Base-by-base conservation (phyloP, 1,140 invertebrate genomes). In the Macrotrachela quadricornifera region DNA sequence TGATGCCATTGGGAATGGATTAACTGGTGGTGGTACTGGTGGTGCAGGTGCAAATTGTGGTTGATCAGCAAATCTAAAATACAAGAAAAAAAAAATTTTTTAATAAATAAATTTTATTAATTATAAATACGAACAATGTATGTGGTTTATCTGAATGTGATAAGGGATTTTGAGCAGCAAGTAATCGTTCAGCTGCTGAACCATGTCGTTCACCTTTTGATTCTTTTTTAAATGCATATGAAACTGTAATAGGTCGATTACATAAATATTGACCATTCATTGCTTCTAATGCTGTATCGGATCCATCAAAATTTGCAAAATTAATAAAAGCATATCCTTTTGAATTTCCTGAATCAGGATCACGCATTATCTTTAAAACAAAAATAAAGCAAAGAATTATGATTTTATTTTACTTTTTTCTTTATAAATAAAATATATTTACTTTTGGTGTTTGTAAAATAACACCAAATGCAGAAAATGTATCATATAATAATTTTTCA, bases 261-360 rank as follows among this genome's bases (percentile, higher is more conserved):
- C 94, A 97, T 2, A 99, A 71, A 69, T 95, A 97, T 64, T 99
- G 94, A 9, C 92, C 92, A 67, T 99, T 97, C 94, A 99, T 99
- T 0, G 94, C 92, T 69, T 97, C 92, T 61, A 96, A 94, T 0
- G 90, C 85, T 0, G 91, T 88, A 71, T 99, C 94, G 1, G 90
- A 92, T 0, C 94, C 91, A 66, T 97, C 92, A 68, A 99, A 99
- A 60, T 86, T 94, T 1, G 91, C 92, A 73, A 95, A 99, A 68
- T 97, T 99, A 46, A 99, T 94, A 63, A 99, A 99, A 0, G 94
- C 94, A 71, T 91, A 99, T 11, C 94, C 94, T 73, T 97, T 99
- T 0, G 88, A 94, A 64, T 95, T 97, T 15, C 92, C 92, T 6
- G 90, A 92, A 64, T 97, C 92, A 14, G 88, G 86, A 73, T 99